phyloP scores from a whole-genome alignment of 2,797 vertebrate genomes.

The Spatula versicolor region DNA sequence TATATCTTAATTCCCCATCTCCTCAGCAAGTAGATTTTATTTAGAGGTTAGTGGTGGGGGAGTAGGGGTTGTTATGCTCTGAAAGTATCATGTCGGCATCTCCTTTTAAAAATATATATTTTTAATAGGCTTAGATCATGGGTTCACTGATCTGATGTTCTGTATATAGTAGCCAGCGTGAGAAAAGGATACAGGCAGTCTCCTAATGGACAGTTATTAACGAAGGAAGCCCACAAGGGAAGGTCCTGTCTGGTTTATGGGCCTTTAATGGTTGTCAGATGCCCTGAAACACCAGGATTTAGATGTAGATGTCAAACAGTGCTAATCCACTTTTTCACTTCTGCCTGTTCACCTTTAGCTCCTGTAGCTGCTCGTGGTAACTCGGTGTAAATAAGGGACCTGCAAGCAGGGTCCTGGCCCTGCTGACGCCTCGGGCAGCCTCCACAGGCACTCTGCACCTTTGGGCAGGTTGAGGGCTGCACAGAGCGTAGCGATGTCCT shows the following conservation, averaged over 20 bases:
- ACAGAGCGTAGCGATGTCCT: rapidly evolving
- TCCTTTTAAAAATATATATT: background rate
- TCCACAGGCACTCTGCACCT: background rate
- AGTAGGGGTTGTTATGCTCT: background rate
- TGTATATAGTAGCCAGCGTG: background rate
- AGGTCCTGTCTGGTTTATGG: background rate
- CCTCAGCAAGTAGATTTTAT: background rate
- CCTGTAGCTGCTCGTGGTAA: background rate
- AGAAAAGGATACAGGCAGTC: background rate
- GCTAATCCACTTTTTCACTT: background rate
- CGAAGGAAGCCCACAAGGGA: background rate
- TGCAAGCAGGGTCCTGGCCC: background rate
- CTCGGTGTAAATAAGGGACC: background rate
- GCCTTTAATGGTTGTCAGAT: background rate
- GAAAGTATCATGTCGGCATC: background rate
- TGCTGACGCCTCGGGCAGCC: background rate
- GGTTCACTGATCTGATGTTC: background rate
- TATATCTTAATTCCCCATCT: background rate
- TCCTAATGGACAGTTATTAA: background rate
- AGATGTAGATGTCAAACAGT: background rate
- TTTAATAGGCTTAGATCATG: background rate
- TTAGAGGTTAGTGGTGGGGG: background rate
- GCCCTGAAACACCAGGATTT: background rate
- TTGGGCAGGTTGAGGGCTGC: background rate
- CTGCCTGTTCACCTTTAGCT: background rate